These are phyloP conservation scores for Dicyrtoma fusca DNA, from an alignment of 2,888 invertebrate genomes.

Conservation along the genomic window DNA sequence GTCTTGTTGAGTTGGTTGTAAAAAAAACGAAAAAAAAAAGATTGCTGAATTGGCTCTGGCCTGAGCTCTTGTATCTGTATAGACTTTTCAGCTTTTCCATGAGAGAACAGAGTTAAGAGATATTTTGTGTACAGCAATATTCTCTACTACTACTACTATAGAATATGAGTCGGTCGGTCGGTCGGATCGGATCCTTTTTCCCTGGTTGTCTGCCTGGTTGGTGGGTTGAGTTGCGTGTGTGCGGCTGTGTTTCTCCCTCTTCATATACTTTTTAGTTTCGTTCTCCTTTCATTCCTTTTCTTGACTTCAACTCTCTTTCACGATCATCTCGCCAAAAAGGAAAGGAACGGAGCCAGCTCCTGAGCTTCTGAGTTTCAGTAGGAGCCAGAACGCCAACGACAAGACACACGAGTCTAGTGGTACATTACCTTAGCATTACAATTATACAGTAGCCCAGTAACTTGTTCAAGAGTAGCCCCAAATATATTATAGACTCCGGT, in stretches of 20 bases:
- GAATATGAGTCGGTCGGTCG: slow-evolving; percentile 15
- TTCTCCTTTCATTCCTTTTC: slow-evolving; percentile 10
- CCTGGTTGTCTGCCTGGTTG: background rate
- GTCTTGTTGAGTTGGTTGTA: no score
- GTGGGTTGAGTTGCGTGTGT: slow-evolving; percentile 26
- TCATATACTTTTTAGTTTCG: slow-evolving; percentile 2
- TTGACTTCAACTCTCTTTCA: background rate
- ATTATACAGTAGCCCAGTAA: no score
- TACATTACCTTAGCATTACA: no score
- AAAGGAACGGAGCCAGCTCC: no score
- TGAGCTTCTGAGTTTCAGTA: no score
- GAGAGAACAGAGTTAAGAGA: background rate
- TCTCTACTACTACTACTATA: no score
- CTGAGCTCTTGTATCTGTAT: background rate
- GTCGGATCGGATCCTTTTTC: slow-evolving; percentile 9
- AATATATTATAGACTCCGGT: no score
- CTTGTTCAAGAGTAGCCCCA: no score
- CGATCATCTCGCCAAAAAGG: background rate
- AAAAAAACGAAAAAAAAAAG: slow-evolving; percentile 19
- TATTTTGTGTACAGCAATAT: background rate
- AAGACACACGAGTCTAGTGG: no score
- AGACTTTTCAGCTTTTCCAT: background rate
- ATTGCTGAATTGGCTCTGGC: slow-evolving; percentile 20
- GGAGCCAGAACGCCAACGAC: no score
- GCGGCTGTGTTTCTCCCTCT: slow-evolving; percentile 21